Percentiles rank a stretch among this genome's conserved stretches.
Evolutionary conservation across 2,113 vertebrate genomes (phyloP).

Genomic region (Pseudorasbora parva): DNA sequence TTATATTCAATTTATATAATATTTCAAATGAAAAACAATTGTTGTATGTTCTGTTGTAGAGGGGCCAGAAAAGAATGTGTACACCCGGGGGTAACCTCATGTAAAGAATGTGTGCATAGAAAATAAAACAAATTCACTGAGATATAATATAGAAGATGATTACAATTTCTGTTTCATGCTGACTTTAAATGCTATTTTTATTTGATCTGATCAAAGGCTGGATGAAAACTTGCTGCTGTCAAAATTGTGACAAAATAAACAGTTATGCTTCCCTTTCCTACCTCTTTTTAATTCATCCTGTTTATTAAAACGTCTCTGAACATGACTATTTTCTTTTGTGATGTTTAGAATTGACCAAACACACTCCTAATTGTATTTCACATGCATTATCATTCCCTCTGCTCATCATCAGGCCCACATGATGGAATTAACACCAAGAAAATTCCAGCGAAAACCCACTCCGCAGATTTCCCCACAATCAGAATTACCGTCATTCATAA

Average conservation of each 20-base stretch:
- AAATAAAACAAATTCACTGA: no score
- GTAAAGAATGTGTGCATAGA: no score
- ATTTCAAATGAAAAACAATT: no score
- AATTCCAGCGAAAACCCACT: background rate
- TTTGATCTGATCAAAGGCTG: background rate
- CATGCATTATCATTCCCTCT: background rate
- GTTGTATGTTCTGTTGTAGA: no score
- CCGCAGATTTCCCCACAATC: background rate
- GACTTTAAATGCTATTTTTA: background rate
- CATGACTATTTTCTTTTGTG: background rate
- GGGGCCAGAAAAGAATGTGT: no score
- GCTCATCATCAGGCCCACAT: background rate
- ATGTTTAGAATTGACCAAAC: slow-evolving; percentile 14
- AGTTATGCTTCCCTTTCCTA: background rate
- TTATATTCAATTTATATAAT: no score
- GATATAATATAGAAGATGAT: background rate
- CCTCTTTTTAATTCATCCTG: background rate
- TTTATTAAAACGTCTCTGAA: background rate
- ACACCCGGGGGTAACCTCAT: no score
- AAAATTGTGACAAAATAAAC: slow-evolving; percentile 8
- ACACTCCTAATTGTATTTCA: slow-evolving; percentile 30
- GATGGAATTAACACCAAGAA: background rate
- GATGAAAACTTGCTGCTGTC: background rate
- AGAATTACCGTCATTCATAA: background rate
- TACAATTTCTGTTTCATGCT: background rate